Evolutionary conservation across 2,888 invertebrate genomes (phyloP), one percentile per base, ranked within the genome.

Genomic region (Stegana nigrithorax): DNA sequence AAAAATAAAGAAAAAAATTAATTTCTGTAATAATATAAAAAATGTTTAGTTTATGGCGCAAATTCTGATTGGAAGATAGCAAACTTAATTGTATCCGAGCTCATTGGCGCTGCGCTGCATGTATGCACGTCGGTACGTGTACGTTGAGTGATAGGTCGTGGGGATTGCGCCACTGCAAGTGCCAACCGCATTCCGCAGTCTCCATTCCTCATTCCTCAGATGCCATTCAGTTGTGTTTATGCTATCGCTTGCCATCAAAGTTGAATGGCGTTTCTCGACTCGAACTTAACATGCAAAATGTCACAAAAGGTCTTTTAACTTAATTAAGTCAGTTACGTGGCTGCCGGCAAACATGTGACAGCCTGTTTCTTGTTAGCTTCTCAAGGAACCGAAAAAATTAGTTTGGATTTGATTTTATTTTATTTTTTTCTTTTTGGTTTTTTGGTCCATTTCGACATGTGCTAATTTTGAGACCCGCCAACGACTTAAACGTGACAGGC

Each of bases 191-290:
- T n/a, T n/a, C n/a, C n/a, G n/a, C n/a, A n/a, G n/a, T n/a, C n/a
- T n/a, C n/a, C n/a, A n/a, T n/a, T n/a, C 26, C 44, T 27, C 75
- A 75, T 75, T 75, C 73, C 71, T 70, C 55, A 59, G 59, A 64
- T 67, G 61, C 60, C 63, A 47, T 50, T 57, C 7, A 55, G 36
- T 55, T 55, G 32, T 36, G 59, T 51, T 55, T 59, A 64, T 65
- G 39, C 39, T 60, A 39, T 42, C 51, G 47, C 45, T 47, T n/a
- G 19, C 21, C 32, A 59, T 19, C 47, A 57, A 32, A 45, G n/a
- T 45, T 29, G 14, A 32, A n/a, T n/a, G 64, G 27, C 64, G 25
- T 14, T 56, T 64, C 47, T 55, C 26, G 10, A 17, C n/a, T 59
- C 56, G 45, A n/a, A n/a, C n/a, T n/a, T n/a, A 45, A 45, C 19